phyloP scores from a whole-genome alignment of 1,140 invertebrate species.

The Penaeus vannamei region DNA sequence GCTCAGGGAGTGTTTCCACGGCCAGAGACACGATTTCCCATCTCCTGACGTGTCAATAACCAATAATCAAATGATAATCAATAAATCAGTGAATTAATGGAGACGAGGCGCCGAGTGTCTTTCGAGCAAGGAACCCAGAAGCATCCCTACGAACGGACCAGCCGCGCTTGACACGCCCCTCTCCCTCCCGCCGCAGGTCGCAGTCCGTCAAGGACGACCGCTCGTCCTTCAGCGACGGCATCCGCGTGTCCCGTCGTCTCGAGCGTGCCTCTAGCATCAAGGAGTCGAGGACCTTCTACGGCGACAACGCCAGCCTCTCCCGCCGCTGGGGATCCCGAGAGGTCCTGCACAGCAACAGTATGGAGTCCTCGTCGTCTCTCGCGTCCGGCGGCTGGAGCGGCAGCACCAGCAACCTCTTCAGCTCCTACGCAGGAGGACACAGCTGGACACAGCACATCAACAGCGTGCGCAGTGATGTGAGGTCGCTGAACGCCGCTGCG shows the following conservation, averaged over 20 bases:
- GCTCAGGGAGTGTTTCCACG: neutral
- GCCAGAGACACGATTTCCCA: neutral
- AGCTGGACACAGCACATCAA: constrained; percentile 38
- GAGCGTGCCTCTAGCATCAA: constrained; percentile 52
- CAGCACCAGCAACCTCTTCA: constrained; percentile 34
- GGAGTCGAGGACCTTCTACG: constrained; percentile 36
- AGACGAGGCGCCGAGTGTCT: no score
- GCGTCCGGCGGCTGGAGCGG: constrained; percentile 25
- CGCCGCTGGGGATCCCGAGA: constrained; percentile 51
- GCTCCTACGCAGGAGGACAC: constrained; percentile 26
- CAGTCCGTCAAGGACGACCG: constrained; percentile 59
- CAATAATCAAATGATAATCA: no score
- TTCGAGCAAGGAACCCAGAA: no score
- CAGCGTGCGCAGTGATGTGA: constrained; percentile 54
- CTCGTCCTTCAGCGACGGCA: constrained; percentile 39
- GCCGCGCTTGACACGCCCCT: neutral
- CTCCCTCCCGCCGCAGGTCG: constrained; percentile 24
- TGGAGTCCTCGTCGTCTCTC: constrained; percentile 46
- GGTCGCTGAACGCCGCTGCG: constrained; percentile 14
- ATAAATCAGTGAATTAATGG: no score
- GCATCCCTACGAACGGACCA: no score
- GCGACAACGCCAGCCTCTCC: constrained; percentile 24
- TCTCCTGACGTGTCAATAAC: no score
- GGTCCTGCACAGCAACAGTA: constrained; percentile 39
- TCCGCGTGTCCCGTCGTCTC: constrained; percentile 33